Base-by-base conservation (phyloP, 2,888 invertebrate genomes). In the Drosophila setosimentum region DNA sequence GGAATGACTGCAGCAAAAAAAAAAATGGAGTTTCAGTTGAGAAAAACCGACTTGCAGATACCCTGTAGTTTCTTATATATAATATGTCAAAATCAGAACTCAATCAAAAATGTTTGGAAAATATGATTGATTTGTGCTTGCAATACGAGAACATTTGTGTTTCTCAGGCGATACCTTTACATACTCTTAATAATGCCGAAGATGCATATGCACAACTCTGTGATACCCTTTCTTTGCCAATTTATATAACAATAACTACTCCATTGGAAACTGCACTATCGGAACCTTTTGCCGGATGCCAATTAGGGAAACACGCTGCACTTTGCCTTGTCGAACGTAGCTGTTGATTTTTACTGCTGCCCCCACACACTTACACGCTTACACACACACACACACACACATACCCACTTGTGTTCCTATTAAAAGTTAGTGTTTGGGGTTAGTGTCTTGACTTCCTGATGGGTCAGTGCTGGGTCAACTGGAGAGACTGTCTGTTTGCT, bases 241-340 rank as follows among this genome's bases (percentile, higher is more conserved):
- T 54, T 35, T 27, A 35, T n/a, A n/a, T n/a, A n/a, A n/a, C n/a
- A n/a, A 50, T 13, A n/a, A 18, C 29, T 13, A n/a, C 27, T 24
- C n/a, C n/a, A 11, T 30, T 13, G 50, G n/a, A 68, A 51, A 68
- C 35, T 66, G 77, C 76, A 71, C 68, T 71, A 55, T 54, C 29
- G 45, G 32, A 66, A 27, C 72, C 75, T 73, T 69, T 64, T 53
- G 69, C 70, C 68, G 54, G 48, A 45, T 55, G 68, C 73, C 84
- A 83, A 82, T 82, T 82, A 82, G 78, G 62, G 66, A 84, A 81
- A 73, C 77, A 89, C 55, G 67, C 66, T 86, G 88, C 74, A 76
- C 66, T 70, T 63, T 63, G 48, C 54, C 59, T 53, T 64, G 21
- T 54, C 45, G 32, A 13, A 63, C 49, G 51, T 68, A 57, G 65